These are phyloP conservation scores for Lagocephalus sceleratus DNA, from an alignment of 2,797 vertebrate genomes.

Conservation along the genomic window DNA sequence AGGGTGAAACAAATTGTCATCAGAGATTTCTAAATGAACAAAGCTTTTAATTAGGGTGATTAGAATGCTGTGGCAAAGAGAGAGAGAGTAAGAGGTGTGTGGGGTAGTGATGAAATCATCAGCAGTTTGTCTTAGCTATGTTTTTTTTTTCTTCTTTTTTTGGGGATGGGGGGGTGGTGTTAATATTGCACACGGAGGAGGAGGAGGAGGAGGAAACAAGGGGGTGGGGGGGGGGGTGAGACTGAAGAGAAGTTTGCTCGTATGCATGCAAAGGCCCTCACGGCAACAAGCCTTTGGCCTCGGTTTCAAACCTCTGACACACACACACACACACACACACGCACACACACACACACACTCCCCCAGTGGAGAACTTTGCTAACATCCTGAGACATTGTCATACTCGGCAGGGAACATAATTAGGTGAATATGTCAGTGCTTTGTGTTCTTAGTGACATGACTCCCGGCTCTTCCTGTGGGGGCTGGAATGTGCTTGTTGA, in stretches of 20 bases:
- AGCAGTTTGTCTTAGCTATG: conserved; percentile 79
- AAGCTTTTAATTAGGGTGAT: conserved; percentile 99
- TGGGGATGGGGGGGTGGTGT: conserved; percentile 31
- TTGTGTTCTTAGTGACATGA: conserved; percentile 74
- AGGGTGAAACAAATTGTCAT: conserved; percentile 99
- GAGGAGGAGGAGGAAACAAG: not conserved
- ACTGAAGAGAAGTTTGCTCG: conserved; percentile 66
- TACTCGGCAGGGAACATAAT: conserved; percentile 72
- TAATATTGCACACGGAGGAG: conserved; percentile 33
- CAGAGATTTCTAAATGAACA: conserved; percentile 96
- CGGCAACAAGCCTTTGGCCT: conserved; percentile 30
- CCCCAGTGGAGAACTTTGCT: conserved; percentile 63
- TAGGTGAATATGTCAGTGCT: conserved; percentile 75
- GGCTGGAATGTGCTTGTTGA: conserved; percentile 55
- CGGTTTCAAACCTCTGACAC: conserved; percentile 42
- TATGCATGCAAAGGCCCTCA: conserved; percentile 19
- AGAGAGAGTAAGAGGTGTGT: conserved; percentile 47
- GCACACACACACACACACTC: conserved; percentile 19
- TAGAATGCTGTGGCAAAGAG: conserved; percentile 83
- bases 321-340: conserved; percentile 30
- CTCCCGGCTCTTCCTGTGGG: conserved; percentile 64
- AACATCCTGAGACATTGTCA: conserved; percentile 73
- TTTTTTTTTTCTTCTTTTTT: too few relatives aligned
- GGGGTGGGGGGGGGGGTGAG: conserved; percentile 28
- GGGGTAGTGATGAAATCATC: conserved; percentile 81